A percentile compares a stretch with the other conserved stretches of the same genome.
Evolutionary conservation across 2,888 invertebrate species (phyloP).

Genomic region (Gastracanthus pulcherrimus): DNA sequence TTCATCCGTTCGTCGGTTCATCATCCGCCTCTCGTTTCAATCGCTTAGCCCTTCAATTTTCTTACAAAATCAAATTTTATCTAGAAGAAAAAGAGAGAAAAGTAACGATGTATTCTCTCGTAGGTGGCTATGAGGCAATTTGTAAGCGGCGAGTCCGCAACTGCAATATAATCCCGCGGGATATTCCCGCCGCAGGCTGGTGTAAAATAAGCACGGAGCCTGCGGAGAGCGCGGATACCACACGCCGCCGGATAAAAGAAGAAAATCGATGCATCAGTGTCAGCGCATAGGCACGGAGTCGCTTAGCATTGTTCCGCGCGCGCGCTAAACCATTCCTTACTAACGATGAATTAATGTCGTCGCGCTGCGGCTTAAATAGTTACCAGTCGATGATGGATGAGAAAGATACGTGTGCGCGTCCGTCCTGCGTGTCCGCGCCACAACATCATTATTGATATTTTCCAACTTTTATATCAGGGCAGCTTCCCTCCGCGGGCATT

Average conservation of each 20-base stretch:
- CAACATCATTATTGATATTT: conserved; percentile 51
- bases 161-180: too few relatives aligned
- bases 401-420: conserved; percentile 60
- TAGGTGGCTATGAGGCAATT: too few relatives aligned
- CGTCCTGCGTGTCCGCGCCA: neutral
- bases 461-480: conserved; percentile 1
- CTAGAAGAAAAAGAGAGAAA: too few relatives aligned
- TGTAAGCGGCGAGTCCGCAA: too few relatives aligned
- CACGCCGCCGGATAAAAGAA: conserved; percentile 43
- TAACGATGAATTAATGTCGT: conserved; percentile 77
- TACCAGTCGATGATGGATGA: conserved; percentile 76
- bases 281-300: conserved; percentile 60
- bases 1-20: too few relatives aligned
- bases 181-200: too few relatives aligned
- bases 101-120: too few relatives aligned
- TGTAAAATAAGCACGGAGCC: too few relatives aligned
- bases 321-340: conserved; percentile 67
- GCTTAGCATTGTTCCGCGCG: conserved; percentile 68
- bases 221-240: neutral
- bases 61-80: too few relatives aligned
- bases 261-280: conserved; percentile 75
- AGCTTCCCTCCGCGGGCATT: too few relatives aligned
- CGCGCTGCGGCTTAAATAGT: conserved; percentile 76
- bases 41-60: too few relatives aligned
- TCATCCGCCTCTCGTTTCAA: too few relatives aligned